Conservation (phyloP, 2,888 invertebrate genomes). For the Tridacna gigas region DNA sequence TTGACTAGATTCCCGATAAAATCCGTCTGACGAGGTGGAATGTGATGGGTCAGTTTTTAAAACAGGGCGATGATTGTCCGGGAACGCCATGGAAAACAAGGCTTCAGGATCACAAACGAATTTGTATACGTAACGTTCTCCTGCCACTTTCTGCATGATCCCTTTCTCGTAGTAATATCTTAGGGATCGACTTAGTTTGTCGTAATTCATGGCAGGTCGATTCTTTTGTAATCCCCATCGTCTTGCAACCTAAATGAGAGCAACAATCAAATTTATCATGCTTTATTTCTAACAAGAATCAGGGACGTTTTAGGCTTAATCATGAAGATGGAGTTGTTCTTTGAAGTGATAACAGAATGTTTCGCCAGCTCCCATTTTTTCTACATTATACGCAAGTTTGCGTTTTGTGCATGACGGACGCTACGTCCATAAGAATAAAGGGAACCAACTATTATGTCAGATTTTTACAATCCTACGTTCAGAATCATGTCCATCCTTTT, state of each 20-base stretch:
- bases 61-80: conserved; percentile 79
- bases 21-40: conserved; percentile 55
- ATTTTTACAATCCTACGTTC: too few species aligned
- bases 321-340: too few species aligned
- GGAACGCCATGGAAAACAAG: conserved; percentile 84
- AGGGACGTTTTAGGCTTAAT: too few species aligned
- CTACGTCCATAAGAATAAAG: too few species aligned
- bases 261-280: too few species aligned
- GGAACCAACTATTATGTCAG: too few species aligned
- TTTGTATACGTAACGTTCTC: conserved; percentile 98
- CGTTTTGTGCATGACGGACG: too few species aligned
- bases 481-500: too few species aligned
- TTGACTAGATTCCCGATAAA: conserved; percentile 67
- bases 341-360: too few species aligned
- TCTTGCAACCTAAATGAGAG: conserved; percentile 91
- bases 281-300: too few species aligned
- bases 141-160: conserved; percentile 98
- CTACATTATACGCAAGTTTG: too few species aligned
- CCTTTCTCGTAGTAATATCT: conserved; percentile 99
- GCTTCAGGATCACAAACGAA: conserved; percentile 95
- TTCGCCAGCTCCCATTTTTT: too few species aligned
- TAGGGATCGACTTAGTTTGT: conserved; percentile 95
- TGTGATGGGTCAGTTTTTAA: conserved; percentile 77
- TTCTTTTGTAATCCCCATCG: conserved; percentile 99
- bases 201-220: conserved; percentile 98